Base-by-base conservation (phyloP, 2,113 vertebrate species). In the Talpa occidentalis region DNA sequence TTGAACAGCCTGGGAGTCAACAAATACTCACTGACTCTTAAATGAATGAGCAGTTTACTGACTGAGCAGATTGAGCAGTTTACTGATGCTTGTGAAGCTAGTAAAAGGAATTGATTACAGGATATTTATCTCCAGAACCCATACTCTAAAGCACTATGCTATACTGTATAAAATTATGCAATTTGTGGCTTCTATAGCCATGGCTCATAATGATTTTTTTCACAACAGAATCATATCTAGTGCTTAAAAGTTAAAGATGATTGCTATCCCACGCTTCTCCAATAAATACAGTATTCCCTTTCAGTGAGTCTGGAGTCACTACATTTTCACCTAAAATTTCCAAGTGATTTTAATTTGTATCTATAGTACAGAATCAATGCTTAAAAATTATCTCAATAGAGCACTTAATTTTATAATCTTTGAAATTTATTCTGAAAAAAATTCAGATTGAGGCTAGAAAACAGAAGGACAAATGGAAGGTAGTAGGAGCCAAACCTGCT, bases 21-120 rank as follows among this genome's bases (percentile, higher is more conserved):
- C 0, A 47, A 12, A 32, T 67, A 32, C 0, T 44, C 10, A 62
- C n/a, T 78, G 30, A 6, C 16, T 52, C 1, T 22, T 93, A 72
- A 93, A 42, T 69, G 28, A 91, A 78, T 64, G 52, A 84, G 17
- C n/a, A n/a, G n/a, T n/a, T n/a, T n/a, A n/a, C n/a, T n/a, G n/a
- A n/a, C n/a, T n/a, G n/a, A n/a, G n/a, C n/a, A n/a, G n/a, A n/a
- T n/a, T n/a, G n/a, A n/a, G 17, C 26, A 60, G 88, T 30, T 56
- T 84, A 56, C 35, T 80, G 42, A 70, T 79, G 32, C 17, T 92
- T 12, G 26, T 8, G 12, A 52, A 78, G 7, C 52, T 77, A 64
- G 77, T 49, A 32, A 69, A 83, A 15, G n/a, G 37, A 66, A 24
- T 0, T 91, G 40, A 54, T 40, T 40, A 26, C 64, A 76, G 40